These are phyloP conservation scores for Drosophila obscura DNA, from an alignment of 1,140 invertebrate genomes.

Conservation along the genomic window DNA sequence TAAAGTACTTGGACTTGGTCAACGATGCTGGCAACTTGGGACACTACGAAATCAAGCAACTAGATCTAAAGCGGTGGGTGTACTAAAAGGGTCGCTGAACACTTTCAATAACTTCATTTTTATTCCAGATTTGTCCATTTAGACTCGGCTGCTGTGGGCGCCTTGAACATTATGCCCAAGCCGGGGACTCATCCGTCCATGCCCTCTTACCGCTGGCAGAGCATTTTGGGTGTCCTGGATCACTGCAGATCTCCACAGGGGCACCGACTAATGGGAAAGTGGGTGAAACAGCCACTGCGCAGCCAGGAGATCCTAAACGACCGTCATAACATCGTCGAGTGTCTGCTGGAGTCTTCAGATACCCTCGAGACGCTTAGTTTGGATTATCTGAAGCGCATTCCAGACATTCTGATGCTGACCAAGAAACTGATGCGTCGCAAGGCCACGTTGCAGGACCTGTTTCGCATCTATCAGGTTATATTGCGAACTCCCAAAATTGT, in stretches of 20 bases:
- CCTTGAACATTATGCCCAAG: slow-evolving; percentile 91
- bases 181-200: slow-evolving; percentile 83
- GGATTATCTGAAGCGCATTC: slow-evolving; percentile 92
- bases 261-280: slow-evolving; percentile 91
- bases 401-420: slow-evolving; percentile 92
- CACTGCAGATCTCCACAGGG: slow-evolving; percentile 94
- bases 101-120: not conserved
- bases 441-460: slow-evolving; percentile 93
- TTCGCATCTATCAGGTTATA: slow-evolving; percentile 88
- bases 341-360: slow-evolving; percentile 88
- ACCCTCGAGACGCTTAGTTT: slow-evolving; percentile 90
- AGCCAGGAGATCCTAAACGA: slow-evolving; percentile 93
- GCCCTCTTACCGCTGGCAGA: slow-evolving; percentile 84
- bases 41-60: slow-evolving; percentile 88
- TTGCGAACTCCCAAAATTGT: slow-evolving; percentile 74
- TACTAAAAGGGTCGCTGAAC: not conserved
- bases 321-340: slow-evolving; percentile 94
- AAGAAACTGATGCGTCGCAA: slow-evolving; percentile 92
- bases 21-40: slow-evolving; percentile 91
- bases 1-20: slow-evolving; percentile 93
- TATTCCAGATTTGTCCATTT: slow-evolving; percentile 90
- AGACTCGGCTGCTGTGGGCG: slow-evolving; percentile 93
- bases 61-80: slow-evolving; percentile 73
- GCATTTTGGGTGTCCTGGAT: slow-evolving; percentile 92
- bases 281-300: slow-evolving; percentile 95